A percentile compares a stretch with the other conserved stretches of the same genome.
Conservation (phyloP, 2,113 vertebrate genomes). For the Fregetta grallaria region DNA sequence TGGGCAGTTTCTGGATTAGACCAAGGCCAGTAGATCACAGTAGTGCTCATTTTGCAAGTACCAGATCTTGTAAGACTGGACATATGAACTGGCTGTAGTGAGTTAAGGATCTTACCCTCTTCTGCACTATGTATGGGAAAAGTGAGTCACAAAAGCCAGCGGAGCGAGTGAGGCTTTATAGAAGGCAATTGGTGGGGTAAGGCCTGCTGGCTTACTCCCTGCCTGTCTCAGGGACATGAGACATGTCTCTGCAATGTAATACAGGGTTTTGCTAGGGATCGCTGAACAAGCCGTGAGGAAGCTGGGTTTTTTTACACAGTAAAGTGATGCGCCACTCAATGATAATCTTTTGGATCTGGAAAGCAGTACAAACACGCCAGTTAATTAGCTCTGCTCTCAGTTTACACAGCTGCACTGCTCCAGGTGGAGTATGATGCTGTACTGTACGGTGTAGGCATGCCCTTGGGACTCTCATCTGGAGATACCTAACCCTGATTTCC, state of each 20-base stretch:
- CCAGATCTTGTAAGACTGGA: background rate
- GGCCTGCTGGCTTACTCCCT: background rate
- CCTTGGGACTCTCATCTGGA: background rate
- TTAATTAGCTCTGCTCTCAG: background rate
- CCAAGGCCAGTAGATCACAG: too few relatives aligned
- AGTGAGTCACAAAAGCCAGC: accelerated
- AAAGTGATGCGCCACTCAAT: background rate
- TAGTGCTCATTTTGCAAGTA: background rate
- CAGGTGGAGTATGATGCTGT: background rate
- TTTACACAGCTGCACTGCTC: conserved; percentile 2
- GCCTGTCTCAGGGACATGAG: background rate
- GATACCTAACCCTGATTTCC: background rate
- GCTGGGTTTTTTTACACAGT: background rate
- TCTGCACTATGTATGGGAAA: background rate
- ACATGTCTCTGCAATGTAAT: background rate
- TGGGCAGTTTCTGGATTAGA: background rate
- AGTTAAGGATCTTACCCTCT: background rate
- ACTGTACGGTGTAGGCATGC: background rate
- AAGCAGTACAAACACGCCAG: background rate
- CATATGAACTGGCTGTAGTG: background rate
- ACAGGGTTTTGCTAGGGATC: background rate
- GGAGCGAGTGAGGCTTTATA: accelerated
- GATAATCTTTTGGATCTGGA: background rate
- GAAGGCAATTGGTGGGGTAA: accelerated
- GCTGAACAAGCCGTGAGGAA: background rate